phyloP scores from a whole-genome alignment of 2,888 invertebrate genomes.

The Apoda limacodes region DNA sequence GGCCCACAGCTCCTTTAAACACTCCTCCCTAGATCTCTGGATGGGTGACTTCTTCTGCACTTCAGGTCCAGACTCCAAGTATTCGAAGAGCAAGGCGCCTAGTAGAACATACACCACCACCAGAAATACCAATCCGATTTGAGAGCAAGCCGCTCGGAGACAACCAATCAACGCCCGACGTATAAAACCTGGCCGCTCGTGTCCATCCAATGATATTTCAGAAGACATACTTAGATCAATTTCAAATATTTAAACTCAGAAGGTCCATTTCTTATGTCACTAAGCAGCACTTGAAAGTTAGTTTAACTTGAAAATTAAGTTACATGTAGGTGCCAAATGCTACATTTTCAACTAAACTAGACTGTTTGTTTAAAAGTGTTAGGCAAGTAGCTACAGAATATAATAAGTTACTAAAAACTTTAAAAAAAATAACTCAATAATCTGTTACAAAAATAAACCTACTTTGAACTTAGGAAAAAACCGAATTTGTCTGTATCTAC shows the following conservation, averaged over 20 bases:
- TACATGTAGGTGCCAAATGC: constrained; percentile 7
- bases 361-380: constrained; percentile 26
- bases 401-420: no score
- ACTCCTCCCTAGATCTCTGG: constrained; percentile 74
- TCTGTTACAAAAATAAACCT: no score
- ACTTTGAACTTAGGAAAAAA: no score
- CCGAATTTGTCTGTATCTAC: no score
- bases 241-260: constrained; percentile 13
- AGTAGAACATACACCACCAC: constrained; percentile 81
- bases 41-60: constrained; percentile 73
- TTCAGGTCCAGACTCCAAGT: constrained; percentile 78
- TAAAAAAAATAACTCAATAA: no score
- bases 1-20: constrained; percentile 80
- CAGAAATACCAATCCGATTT: constrained; percentile 76
- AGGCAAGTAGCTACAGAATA: no score
- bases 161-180: constrained; percentile 45
- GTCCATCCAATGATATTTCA: constrained; percentile 56
- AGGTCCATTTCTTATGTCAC: constrained; percentile 16
- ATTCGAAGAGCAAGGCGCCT: constrained; percentile 81
- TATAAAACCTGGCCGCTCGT: constrained; percentile 42
- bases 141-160: constrained; percentile 73
- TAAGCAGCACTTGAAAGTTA: constrained; percentile 9
- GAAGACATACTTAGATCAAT: constrained; percentile 42
- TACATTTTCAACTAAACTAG: constrained; percentile 18
- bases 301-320: constrained; percentile 13